Percentiles rank a stretch among this genome's conserved stretches.
These are phyloP conservation scores for Oreotrochilus melanogaster DNA, from an alignment of 2,113 vertebrate species.

Conservation along the genomic window DNA sequence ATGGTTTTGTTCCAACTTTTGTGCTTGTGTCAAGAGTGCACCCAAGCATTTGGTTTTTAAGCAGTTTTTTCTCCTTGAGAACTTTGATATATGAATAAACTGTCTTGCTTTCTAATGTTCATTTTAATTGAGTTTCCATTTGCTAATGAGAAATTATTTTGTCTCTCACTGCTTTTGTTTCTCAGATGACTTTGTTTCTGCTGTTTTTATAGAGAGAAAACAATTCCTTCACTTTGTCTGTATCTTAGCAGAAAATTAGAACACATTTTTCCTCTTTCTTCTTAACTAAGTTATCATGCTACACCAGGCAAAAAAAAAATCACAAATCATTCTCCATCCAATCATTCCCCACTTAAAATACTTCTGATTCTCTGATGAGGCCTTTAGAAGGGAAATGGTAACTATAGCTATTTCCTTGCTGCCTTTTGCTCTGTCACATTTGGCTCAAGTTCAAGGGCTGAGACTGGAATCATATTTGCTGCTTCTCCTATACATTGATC, in stretches of 20 bases:
- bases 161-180: not conserved
- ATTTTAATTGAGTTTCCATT: not conserved
- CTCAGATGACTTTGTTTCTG: not conserved
- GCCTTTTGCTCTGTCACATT: not conserved
- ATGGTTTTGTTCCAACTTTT: not conserved
- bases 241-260: not conserved
- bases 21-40: not conserved
- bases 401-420: not conserved
- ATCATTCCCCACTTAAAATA: not conserved
- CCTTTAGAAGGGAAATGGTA: not conserved
- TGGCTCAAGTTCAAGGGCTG: not conserved
- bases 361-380: not conserved
- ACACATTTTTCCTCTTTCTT: not conserved
- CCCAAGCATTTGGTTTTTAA: not conserved
- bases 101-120: not conserved
- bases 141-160: not conserved
- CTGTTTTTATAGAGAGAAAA: accelerated
- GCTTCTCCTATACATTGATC: not conserved
- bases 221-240: not conserved
- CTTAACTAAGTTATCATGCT: not conserved
- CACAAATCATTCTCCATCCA: not conserved
- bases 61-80: not conserved
- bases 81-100: not conserved
- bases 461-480: not conserved
- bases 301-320: not conserved